A percentile compares a stretch with the other conserved stretches of the same genome.
These are phyloP conservation scores for Parapsyche elsis DNA, from an alignment of 1,140 invertebrate genomes.

Conservation along the genomic window DNA sequence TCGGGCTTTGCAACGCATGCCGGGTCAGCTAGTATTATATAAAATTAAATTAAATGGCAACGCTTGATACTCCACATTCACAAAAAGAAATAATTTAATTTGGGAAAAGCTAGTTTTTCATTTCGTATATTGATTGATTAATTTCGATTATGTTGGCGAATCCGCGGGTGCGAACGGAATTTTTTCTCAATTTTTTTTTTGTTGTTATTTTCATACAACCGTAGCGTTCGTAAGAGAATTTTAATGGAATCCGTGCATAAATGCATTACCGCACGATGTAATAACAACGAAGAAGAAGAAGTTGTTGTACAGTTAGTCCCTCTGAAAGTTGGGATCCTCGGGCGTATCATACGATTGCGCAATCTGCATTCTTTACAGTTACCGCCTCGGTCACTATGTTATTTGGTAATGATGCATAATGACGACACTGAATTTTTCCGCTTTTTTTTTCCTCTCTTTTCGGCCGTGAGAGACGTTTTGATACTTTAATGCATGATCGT, in stretches of 20 bases:
- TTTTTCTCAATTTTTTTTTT: no score
- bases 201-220: no score
- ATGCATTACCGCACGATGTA: not conserved
- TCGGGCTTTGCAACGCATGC: no score
- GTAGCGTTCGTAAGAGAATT: constrained; percentile 12
- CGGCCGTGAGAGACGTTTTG: not conserved
- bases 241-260: constrained; percentile 34
- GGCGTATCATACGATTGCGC: constrained; percentile 11
- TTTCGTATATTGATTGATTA: not conserved
- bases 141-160: not conserved
- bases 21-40: no score
- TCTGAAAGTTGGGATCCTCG: constrained; percentile 15
- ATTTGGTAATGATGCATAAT: constrained; percentile 48
- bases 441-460: no score
- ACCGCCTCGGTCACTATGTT: constrained; percentile 41
- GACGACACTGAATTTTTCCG: not conserved
- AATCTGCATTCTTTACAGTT: constrained; percentile 47
- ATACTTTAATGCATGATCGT: not conserved
- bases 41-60: no score
- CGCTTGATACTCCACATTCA: no score
- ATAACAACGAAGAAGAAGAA: not conserved
- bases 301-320: constrained; percentile 23
- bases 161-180: not conserved
- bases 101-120: not conserved
- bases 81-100: no score